phyloP scores from a whole-genome alignment of 2,113 vertebrate species.

The Elgaria multicarinata region DNA sequence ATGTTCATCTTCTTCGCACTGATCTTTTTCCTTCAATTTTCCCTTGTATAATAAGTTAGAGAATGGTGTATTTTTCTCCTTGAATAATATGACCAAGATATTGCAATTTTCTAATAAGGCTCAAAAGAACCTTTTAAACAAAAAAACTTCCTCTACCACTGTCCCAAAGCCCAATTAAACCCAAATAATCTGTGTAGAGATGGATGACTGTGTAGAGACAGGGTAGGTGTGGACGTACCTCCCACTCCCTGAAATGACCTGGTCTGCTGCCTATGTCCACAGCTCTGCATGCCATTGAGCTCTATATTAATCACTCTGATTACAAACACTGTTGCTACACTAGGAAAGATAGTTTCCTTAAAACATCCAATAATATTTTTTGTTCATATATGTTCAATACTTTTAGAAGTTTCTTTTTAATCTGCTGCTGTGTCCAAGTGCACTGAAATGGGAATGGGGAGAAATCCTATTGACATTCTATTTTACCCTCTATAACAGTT shows the following conservation, averaged over 20 bases:
- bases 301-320: background rate
- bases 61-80: too few species aligned
- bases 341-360: background rate
- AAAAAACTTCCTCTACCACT: background rate
- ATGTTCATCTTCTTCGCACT: too few species aligned
- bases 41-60: too few species aligned
- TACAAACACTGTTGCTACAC: background rate
- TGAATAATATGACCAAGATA: too few species aligned
- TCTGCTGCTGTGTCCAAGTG: background rate
- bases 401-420: background rate
- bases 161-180: background rate
- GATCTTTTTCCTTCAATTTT: too few species aligned
- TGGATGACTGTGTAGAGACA: background rate
- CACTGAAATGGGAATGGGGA: background rate
- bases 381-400: background rate
- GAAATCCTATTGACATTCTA: background rate
- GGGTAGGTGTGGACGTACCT: background rate
- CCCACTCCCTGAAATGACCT: background rate
- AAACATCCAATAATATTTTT: background rate
- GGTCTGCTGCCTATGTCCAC: background rate
- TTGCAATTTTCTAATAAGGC: too few species aligned
- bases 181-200: background rate
- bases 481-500: background rate
- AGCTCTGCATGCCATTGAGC: background rate
- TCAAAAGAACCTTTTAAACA: background rate